A percentile compares a stretch with the other conserved stretches of the same genome.
Conservation (phyloP, 1,140 invertebrate genomes). For the Meteorus sp. region DNA sequence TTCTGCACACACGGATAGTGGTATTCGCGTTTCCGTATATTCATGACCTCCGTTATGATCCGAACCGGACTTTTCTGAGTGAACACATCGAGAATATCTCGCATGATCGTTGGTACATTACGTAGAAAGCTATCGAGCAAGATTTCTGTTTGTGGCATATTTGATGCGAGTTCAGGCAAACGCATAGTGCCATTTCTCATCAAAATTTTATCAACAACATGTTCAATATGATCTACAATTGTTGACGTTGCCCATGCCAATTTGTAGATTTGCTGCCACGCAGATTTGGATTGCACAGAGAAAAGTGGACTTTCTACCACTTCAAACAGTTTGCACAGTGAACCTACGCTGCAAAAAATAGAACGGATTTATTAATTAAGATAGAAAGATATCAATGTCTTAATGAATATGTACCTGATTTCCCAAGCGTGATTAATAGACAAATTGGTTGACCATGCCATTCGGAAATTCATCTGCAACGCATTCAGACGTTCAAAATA, state of each 20-base stretch:
- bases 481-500: constrained; percentile 27
- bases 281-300: constrained; percentile 31
- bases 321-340: constrained; percentile 45
- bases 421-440: constrained; percentile 36
- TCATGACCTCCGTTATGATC: constrained; percentile 40
- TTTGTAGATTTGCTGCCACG: constrained; percentile 39
- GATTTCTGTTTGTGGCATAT: constrained; percentile 44
- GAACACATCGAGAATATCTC: constrained; percentile 43
- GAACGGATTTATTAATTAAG: constrained; percentile 28
- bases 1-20: constrained; percentile 45
- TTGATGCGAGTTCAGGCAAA: constrained; percentile 30
- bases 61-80: constrained; percentile 39
- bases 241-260: constrained; percentile 41
- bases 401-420: constrained; percentile 39
- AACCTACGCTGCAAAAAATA: constrained; percentile 49
- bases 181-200: constrained; percentile 32
- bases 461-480: constrained; percentile 34
- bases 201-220: constrained; percentile 41
- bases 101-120: constrained; percentile 40
- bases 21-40: constrained; percentile 42
- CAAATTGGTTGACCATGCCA: constrained; percentile 38
- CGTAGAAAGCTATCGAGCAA: constrained; percentile 34
- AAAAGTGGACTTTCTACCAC: constrained; percentile 47
- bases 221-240: constrained; percentile 43
- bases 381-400: background rate